Conservation (phyloP, 2,888 invertebrate genomes). For the Crepidodera aurea region DNA sequence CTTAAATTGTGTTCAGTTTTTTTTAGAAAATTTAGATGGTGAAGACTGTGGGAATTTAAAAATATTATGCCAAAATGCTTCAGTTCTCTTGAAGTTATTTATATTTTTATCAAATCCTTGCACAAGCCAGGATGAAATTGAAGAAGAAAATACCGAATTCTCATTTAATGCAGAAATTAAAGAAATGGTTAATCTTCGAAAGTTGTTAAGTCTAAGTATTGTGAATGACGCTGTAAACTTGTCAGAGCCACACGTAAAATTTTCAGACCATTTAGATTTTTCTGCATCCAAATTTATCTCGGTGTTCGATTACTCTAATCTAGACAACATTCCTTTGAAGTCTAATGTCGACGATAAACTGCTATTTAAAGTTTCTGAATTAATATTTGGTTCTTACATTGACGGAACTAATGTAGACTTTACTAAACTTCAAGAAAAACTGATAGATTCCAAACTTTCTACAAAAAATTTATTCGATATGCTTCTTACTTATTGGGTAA, state of each 20-base stretch:
- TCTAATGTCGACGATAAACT: conserved; percentile 57
- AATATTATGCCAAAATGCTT: conserved; percentile 53
- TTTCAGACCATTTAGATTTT: conserved; percentile 64
- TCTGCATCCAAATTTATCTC: conserved; percentile 66
- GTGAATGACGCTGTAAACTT: conserved; percentile 56
- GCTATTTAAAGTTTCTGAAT: conserved; percentile 58
- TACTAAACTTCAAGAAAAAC: conserved; percentile 43
- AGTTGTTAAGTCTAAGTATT: conserved; percentile 68
- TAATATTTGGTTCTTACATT: conserved; percentile 55
- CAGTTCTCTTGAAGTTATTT: conserved; percentile 53
- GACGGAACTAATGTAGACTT: conserved; percentile 45
- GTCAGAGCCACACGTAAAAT: conserved; percentile 60
- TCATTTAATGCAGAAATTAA: conserved; percentile 62
- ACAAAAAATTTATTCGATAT: conserved; percentile 75
- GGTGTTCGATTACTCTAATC: conserved; percentile 61
- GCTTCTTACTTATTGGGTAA: conserved; percentile 76
- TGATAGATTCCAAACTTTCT: conserved; percentile 62
- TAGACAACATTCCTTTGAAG: conserved; percentile 60
- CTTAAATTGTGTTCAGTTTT: conserved; percentile 63
- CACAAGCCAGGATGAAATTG: conserved; percentile 38
- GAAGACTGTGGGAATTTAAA: conserved; percentile 49
- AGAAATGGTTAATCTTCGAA: conserved; percentile 71
- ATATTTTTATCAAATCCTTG: conserved; percentile 34
- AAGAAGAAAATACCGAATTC: conserved; percentile 50
- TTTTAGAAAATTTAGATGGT: conserved; percentile 55